Evolutionary conservation across 1,140 invertebrate species (phyloP), one percentile per base, ranked within the genome.

Genomic region (Drosophila busckii): DNA sequence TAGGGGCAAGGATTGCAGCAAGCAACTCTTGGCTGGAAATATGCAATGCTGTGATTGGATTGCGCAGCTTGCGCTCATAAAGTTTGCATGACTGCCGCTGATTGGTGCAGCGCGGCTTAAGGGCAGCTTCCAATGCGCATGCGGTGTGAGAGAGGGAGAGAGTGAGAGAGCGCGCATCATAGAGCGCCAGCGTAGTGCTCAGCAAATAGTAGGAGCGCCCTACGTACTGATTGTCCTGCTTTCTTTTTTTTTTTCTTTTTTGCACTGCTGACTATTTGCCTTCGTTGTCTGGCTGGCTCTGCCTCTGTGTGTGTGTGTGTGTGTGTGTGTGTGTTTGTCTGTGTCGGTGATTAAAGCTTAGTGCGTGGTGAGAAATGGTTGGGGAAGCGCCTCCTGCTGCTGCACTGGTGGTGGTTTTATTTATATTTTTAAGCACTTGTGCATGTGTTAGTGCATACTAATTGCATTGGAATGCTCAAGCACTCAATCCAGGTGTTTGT

Each of bases 181-280:
- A 48, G 29, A 40, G 44, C 26, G 29, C 15, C 15, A 19, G 26
- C 22, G 54, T 53, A 45, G 37, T 61, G 68, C 75, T 80, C 75
- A 83, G 76, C 76, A 82, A 82, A 82, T 82, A 75, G 61, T 62
- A 82, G 44, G 69, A 59, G 76, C 65, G 59, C 60, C 55, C 35
- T 53, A 22, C 25, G 49, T 60, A 56, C 61, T 56, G 45, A 41
- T 69, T 64, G 40, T 52, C 37, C 25, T 37, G 35, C 25, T 37
- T 40, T 61, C 26, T 32, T 31, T 76, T 44, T 48, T 58, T n/a
- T n/a, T n/a, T n/a, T n/a, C n/a, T n/a, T n/a, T n/a, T n/a, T n/a
- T n/a, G n/a, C n/a, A n/a, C n/a, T n/a, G n/a, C n/a, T 6, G 29
- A 64, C 16, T 42, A 26, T 53, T 46, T 64, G 32, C 53, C 28